phyloP scores from a whole-genome alignment of 2,797 vertebrate species.

The Ciconia nigra region DNA sequence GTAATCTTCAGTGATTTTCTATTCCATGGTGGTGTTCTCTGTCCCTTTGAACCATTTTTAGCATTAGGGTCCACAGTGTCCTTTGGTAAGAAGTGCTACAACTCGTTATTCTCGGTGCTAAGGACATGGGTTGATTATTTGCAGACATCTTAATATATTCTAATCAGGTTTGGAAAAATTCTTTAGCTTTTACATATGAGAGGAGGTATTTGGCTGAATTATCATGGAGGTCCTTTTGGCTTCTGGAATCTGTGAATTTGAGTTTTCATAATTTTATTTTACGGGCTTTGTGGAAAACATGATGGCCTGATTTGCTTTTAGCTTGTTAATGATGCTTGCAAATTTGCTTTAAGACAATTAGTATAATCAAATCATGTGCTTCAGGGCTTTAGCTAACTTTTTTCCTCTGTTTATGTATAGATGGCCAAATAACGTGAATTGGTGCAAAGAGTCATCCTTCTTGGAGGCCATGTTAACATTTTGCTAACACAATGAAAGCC shows the following conservation, averaged over 20 bases:
- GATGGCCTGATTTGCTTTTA: background rate
- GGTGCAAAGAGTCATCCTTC: background rate
- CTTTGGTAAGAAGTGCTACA: background rate
- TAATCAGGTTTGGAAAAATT: background rate
- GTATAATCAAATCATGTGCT: background rate
- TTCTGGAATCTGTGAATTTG: background rate
- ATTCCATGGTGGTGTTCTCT: background rate
- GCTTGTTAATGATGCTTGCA: conserved; percentile 3
- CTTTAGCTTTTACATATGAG: background rate
- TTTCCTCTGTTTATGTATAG: background rate
- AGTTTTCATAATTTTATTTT: background rate
- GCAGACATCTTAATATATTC: background rate
- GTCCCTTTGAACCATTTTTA: background rate
- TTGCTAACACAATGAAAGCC: background rate
- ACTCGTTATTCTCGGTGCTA: background rate
- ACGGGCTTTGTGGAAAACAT: background rate
- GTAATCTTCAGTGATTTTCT: background rate
- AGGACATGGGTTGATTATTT: background rate
- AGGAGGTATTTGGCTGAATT: background rate
- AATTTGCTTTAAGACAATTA: conserved; percentile 3
- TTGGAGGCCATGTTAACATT: background rate
- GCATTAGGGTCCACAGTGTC: background rate
- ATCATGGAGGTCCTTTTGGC: background rate
- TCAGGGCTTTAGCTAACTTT: background rate
- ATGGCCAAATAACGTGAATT: background rate